phyloP scores from a whole-genome alignment of 2,888 invertebrate genomes.

The Aradus depressus region DNA sequence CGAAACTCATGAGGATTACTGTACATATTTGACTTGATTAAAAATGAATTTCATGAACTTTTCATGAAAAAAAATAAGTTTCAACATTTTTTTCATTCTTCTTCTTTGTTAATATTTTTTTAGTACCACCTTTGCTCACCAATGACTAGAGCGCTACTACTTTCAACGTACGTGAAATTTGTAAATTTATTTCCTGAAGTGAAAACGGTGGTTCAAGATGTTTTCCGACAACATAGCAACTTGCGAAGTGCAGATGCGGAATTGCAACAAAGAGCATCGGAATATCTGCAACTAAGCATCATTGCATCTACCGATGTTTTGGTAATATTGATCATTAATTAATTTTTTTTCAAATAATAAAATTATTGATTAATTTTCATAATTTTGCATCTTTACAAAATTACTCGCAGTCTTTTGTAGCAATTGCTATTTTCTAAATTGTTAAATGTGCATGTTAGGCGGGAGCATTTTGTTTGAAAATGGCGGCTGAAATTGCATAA shows the following conservation, averaged over 20 bases:
- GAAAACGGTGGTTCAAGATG: slow-evolving; percentile 87
- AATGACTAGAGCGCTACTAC: slow-evolving; percentile 86
- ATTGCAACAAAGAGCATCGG: slow-evolving; percentile 93
- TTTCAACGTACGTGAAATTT: slow-evolving; percentile 98
- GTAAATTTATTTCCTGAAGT: slow-evolving; percentile 99
- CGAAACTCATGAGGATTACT: no score
- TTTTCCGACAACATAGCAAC: slow-evolving; percentile 89
- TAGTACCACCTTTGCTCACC: slow-evolving; percentile 93
- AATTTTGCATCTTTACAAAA: background rate
- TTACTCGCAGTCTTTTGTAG: background rate
- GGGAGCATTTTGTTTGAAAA: no score
- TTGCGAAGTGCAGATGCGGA: slow-evolving; percentile 96
- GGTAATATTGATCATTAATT: slow-evolving; percentile 36
- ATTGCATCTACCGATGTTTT: slow-evolving; percentile 94
- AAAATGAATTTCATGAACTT: no score
- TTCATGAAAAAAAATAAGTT: no score
- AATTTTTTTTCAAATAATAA: background rate
- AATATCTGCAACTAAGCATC: slow-evolving; percentile 91
- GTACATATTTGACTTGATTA: background rate
- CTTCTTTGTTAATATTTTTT: slow-evolving; percentile 28
- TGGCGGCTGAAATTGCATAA: no score
- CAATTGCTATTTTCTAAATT: no score
- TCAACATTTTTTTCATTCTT: no score
- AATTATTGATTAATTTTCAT: background rate
- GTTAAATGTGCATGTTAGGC: no score